Evolutionary conservation across 2,113 vertebrate species (phyloP), one percentile per base, ranked within the genome.

Genomic region (Polyodon spathula): DNA sequence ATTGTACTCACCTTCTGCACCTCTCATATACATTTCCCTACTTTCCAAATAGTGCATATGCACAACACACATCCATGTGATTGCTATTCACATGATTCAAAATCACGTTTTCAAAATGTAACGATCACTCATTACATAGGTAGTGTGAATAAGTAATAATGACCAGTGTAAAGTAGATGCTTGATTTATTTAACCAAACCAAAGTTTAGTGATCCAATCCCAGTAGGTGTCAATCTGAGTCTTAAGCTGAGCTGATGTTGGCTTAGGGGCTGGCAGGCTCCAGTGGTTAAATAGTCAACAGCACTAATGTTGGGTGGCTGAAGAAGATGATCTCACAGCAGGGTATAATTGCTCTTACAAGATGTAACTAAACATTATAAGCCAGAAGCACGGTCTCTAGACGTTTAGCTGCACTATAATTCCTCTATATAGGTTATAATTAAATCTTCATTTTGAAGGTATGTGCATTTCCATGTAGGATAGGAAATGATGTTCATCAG

Each of bases 171-270:
- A 27, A 27, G 27, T 27, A 27, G 27, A 1, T 27, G 27, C 27
- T 27, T 27, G 2, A 27, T 1, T 27, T 27, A 27, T 60, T 40
- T 73, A 78, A 77, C 66, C 60, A 81, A 77, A 65, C 69, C 58
- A 56, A 40, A 59, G 62, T 58, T 71, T 76, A 73, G 65, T 76
- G 70, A 83, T 77, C 69, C 68, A 69, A 65, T 76, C 71, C 74
- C 72, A 78, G 70, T 71, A 79, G 76, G 82, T 75, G 76, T 69
- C 82, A 83, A 84, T 79, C 4, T 76, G 27, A 75, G 69, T 67
- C 58, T 66, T 70, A 59, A 68, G 69, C 66, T 1, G 66, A 67
- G 27, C 27, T 27, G 27, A 48, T 69, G 70, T 62, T 68, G 75
- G 77, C 67, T 82, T 69, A 65, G 57, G 43, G 46, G 54, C 67